phyloP scores from a whole-genome alignment of 2,888 invertebrate genomes.

The Idaea straminata region DNA sequence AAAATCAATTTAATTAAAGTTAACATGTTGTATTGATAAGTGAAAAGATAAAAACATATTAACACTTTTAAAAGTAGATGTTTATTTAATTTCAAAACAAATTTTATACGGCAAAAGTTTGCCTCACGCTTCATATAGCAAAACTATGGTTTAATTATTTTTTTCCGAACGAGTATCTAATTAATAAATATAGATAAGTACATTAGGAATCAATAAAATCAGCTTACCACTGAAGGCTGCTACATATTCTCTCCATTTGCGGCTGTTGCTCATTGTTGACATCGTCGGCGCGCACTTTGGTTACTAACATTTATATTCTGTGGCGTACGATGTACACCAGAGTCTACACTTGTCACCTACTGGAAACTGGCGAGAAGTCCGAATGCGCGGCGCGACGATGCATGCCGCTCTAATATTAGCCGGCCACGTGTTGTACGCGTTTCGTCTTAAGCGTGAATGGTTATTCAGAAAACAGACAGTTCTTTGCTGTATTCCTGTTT shows the following conservation, averaged over 20 bases:
- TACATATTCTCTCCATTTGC: constrained; percentile 75
- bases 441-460: constrained; percentile 67
- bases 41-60: not conserved
- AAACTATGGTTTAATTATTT: not conserved
- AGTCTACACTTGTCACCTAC: constrained; percentile 47
- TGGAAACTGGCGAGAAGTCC: constrained; percentile 34
- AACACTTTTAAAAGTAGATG: not conserved
- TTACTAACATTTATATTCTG: constrained; percentile 69
- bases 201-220: constrained; percentile 36
- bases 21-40: not conserved
- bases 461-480: constrained; percentile 41
- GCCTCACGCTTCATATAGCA: not conserved
- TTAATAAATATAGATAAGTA: constrained; percentile 15
- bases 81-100: not conserved
- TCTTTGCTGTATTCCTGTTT: constrained; percentile 44
- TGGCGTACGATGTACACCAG: constrained; percentile 46
- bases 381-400: constrained; percentile 35
- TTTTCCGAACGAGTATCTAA: not conserved
- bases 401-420: constrained; percentile 64
- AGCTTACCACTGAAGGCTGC: constrained; percentile 74
- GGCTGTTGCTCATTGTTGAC: constrained; percentile 60
- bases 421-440: constrained; percentile 68
- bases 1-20: not conserved
- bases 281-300: constrained; percentile 45
- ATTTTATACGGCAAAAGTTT: not conserved